Evolutionary conservation across 2,113 vertebrate species (phyloP).

Genomic region (Pholis gunnellus): DNA sequence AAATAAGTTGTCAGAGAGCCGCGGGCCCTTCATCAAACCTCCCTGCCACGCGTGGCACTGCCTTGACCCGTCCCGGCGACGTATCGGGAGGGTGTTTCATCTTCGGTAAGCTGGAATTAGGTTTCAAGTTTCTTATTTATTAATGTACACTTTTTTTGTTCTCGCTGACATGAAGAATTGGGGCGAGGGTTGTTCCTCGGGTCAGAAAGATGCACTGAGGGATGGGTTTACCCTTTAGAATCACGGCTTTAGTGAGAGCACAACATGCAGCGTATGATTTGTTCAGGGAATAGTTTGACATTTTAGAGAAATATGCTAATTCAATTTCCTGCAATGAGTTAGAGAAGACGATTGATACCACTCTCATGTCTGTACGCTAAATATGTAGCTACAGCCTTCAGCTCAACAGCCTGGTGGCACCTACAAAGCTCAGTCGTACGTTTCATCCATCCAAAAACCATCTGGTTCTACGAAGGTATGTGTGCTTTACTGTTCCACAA

Average conservation of each 20-base stretch:
- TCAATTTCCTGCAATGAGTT: neutral
- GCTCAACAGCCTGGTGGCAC: neutral
- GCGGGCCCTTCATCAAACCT: slow-evolving; percentile 72
- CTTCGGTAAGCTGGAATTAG: slow-evolving; percentile 54
- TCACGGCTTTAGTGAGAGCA: neutral
- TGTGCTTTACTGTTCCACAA: neutral
- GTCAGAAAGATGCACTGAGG: slow-evolving; percentile 15
- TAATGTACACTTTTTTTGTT: slow-evolving; percentile 60
- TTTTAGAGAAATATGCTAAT: neutral
- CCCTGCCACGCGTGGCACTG: slow-evolving; percentile 37
- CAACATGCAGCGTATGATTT: neutral
- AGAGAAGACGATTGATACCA: neutral
- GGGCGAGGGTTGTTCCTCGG: neutral
- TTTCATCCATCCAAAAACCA: neutral
- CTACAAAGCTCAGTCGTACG: too few species aligned
- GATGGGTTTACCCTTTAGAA: slow-evolving; percentile 15
- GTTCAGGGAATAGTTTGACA: slow-evolving; percentile 2
- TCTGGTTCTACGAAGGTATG: neutral
- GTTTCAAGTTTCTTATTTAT: slow-evolving; percentile 68
- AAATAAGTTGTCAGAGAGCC: slow-evolving; percentile 77
- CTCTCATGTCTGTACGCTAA: neutral
- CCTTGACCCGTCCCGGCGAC: slow-evolving; percentile 61
- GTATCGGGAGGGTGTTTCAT: slow-evolving; percentile 49
- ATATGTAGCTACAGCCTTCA: neutral
- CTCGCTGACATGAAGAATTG: slow-evolving; percentile 18